A percentile compares a stretch with the other conserved stretches of the same genome.
Evolutionary conservation across 2,888 invertebrate species (phyloP).

Genomic region (Halictus ligatus): DNA sequence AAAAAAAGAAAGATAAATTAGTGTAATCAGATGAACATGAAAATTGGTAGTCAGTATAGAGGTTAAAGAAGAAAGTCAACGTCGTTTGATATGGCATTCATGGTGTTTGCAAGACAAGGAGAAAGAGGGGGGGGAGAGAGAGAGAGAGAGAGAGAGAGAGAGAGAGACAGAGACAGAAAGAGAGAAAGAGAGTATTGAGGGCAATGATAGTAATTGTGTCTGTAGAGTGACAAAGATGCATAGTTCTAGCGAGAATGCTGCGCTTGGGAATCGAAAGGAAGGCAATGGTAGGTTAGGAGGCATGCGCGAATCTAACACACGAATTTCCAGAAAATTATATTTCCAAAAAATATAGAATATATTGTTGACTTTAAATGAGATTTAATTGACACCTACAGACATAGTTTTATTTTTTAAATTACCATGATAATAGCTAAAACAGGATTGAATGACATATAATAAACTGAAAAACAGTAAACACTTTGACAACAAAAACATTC

Average conservation of each 20-base stretch:
- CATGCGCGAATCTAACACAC: slow-evolving; percentile 8
- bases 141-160: background rate
- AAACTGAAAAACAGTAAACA: too few relatives aligned
- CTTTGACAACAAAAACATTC: too few relatives aligned
- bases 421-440: too few relatives aligned
- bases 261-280: background rate
- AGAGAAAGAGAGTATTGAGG: slow-evolving; percentile 13
- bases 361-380: background rate
- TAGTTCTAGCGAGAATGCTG: background rate
- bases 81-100: background rate
- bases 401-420: too few relatives aligned
- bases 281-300: background rate
- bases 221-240: slow-evolving; percentile 24
- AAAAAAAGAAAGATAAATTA: background rate
- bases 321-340: slow-evolving; percentile 1
- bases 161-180: background rate
- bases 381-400: too few relatives aligned
- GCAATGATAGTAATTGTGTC: slow-evolving; percentile 10
- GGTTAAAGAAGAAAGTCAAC: slow-evolving; percentile 8
- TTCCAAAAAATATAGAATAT: slow-evolving; percentile 7
- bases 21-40: background rate
- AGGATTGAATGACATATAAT: too few relatives aligned
- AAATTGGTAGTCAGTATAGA: background rate
- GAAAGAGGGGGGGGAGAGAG: background rate
- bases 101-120: background rate